phyloP scores from a whole-genome alignment of 1,140 invertebrate species.

The Musca vetustissima region DNA sequence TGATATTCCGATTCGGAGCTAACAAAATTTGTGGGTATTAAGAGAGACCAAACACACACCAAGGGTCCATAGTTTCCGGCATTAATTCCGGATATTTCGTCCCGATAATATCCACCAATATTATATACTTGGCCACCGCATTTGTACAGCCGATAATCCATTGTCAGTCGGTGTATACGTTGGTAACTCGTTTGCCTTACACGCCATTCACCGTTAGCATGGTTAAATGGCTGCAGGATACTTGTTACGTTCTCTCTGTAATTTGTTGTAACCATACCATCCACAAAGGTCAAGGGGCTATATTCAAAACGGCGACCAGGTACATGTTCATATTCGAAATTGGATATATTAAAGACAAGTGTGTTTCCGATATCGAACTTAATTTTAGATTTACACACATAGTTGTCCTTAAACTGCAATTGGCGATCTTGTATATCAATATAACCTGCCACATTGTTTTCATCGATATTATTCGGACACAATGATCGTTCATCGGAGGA shows the following conservation, averaged over 20 bases:
- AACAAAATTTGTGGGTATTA: not conserved
- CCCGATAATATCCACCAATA: not conserved
- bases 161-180: not conserved
- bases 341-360: slow-evolving; percentile 33
- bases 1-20: slow-evolving; percentile 18
- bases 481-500: slow-evolving; percentile 31
- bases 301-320: too few relatives aligned
- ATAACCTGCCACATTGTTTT: slow-evolving; percentile 22
- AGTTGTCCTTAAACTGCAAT: slow-evolving; percentile 11
- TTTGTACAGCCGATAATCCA: not conserved
- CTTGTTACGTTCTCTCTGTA: not conserved
- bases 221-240: not conserved
- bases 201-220: not conserved
- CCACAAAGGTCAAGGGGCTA: not conserved
- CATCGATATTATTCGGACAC: slow-evolving; percentile 40
- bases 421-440: slow-evolving; percentile 30
- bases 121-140: slow-evolving; percentile 15
- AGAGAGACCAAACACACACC: slow-evolving; percentile 20
- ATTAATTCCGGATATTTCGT: not conserved
- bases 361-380: slow-evolving; percentile 27
- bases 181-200: not conserved
- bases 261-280: not conserved
- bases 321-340: not conserved
- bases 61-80: not conserved
- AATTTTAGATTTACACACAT: slow-evolving; percentile 36